Conservation (phyloP, 2,888 invertebrate genomes). For the Drosophila phalerata region DNA sequence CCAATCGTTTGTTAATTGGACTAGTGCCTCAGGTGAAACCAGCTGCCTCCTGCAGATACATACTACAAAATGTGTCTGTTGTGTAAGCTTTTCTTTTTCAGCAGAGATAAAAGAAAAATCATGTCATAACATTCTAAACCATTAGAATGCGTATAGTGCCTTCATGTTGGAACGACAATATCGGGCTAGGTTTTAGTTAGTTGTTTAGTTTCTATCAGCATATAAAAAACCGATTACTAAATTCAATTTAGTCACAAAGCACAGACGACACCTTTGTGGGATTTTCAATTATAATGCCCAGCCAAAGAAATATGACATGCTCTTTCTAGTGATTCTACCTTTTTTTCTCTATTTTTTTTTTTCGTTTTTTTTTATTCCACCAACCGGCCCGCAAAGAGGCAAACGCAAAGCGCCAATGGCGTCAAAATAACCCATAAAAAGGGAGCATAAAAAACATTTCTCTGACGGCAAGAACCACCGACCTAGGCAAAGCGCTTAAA, state of each 20-base stretch:
- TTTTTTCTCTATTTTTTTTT: background rate
- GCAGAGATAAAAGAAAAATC: slow-evolving; percentile 1
- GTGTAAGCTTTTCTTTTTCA: slow-evolving; percentile 18
- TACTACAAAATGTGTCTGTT: slow-evolving; percentile 27
- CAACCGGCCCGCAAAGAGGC: slow-evolving; percentile 53
- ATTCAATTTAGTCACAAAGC: slow-evolving; percentile 80
- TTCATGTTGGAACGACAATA: background rate
- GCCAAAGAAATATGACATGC: slow-evolving; percentile 70
- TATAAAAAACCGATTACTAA: slow-evolving; percentile 70
- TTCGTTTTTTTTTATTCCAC: slow-evolving; percentile 13
- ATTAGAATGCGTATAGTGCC: slow-evolving; percentile 12
- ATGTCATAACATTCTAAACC: background rate
- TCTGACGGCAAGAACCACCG: slow-evolving; percentile 45
- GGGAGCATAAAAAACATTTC: slow-evolving; percentile 27
- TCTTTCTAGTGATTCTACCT: slow-evolving; percentile 18
- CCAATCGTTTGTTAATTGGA: slow-evolving; percentile 15
- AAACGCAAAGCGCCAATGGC: slow-evolving; percentile 68
- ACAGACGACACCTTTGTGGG: slow-evolving; percentile 76
- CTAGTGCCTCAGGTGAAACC: slow-evolving; percentile 7
- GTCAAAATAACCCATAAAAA: slow-evolving; percentile 75
- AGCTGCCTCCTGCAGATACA: slow-evolving; percentile 13
- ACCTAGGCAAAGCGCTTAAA: slow-evolving; percentile 72
- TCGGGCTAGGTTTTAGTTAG: slow-evolving; percentile 24
- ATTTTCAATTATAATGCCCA: slow-evolving; percentile 76
- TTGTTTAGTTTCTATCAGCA: slow-evolving; percentile 49